These are phyloP conservation scores for Willisornis vidua DNA, from an alignment of 2,113 vertebrate genomes.

Conservation along the genomic window DNA sequence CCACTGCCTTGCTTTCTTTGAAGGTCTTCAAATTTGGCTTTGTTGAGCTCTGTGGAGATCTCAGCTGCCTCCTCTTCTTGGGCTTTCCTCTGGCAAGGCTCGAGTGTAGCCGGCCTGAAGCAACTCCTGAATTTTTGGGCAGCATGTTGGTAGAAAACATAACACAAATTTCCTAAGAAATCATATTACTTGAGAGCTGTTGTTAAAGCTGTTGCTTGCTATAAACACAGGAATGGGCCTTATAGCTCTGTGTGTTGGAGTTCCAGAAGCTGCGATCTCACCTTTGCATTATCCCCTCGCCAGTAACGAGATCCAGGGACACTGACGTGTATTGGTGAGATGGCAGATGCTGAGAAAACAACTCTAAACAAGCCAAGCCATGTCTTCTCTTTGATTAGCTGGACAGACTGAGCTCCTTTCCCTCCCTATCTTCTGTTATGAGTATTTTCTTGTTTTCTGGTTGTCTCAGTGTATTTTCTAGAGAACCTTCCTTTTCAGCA, in stretches of 20 bases:
- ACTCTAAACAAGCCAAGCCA: not conserved
- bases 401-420: not conserved
- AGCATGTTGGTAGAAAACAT: not conserved
- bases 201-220: not conserved
- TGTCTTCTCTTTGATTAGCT: not conserved
- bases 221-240: not conserved
- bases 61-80: not conserved
- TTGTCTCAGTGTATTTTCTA: not conserved
- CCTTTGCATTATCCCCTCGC: not conserved
- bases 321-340: accelerated
- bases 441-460: not conserved
- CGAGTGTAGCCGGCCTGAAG: not conserved
- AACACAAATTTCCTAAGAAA: not conserved
- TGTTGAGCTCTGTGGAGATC: not conserved
- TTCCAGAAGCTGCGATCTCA: not conserved
- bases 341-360: not conserved
- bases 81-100: not conserved
- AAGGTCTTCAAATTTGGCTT: not conserved
- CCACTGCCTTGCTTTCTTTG: not conserved
- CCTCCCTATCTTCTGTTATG: not conserved
- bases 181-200: accelerated
- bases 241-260: not conserved
- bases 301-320: not conserved
- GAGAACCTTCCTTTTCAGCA: not conserved
- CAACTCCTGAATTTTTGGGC: not conserved